phyloP scores from a whole-genome alignment of 2,113 vertebrate species.

The Bubo scandiacus region DNA sequence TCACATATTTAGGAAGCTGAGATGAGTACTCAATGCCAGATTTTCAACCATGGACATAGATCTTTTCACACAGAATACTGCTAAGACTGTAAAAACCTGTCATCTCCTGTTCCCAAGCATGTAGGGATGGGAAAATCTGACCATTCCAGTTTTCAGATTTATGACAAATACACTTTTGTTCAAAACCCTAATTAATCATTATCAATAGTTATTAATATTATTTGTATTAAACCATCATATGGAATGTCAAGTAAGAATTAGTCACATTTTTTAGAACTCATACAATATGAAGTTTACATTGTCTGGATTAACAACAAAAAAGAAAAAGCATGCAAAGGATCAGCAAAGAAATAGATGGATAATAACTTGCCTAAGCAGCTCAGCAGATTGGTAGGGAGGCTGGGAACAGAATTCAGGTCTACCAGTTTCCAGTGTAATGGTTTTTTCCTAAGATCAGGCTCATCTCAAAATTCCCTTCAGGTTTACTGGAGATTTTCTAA shows the following conservation, averaged over 20 bases:
- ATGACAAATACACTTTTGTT: not conserved
- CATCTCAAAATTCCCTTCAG: not conserved
- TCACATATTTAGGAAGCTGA: not conserved
- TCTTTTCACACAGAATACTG: not conserved
- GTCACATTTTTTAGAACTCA: not conserved
- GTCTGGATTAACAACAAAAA: not conserved
- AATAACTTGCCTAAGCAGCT: not conserved
- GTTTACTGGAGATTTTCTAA: not conserved
- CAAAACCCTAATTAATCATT: not conserved
- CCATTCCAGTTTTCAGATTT: not conserved
- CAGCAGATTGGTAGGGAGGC: not conserved
- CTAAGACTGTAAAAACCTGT: not conserved
- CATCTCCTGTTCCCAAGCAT: not conserved
- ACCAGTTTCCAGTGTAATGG: not conserved
- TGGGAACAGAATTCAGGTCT: not conserved
- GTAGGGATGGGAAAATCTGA: not conserved
- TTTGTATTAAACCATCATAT: not conserved
- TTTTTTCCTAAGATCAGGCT: not conserved
- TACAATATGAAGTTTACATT: not conserved
- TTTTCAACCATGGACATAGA: not conserved
- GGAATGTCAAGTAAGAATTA: not conserved
- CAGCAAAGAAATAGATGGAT: not conserved
- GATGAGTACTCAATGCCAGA: not conserved
- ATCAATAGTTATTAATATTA: not conserved
- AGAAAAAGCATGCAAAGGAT: not conserved